Evolutionary conservation across 2,113 vertebrate species (phyloP).

Genomic region (Podiceps cristatus): DNA sequence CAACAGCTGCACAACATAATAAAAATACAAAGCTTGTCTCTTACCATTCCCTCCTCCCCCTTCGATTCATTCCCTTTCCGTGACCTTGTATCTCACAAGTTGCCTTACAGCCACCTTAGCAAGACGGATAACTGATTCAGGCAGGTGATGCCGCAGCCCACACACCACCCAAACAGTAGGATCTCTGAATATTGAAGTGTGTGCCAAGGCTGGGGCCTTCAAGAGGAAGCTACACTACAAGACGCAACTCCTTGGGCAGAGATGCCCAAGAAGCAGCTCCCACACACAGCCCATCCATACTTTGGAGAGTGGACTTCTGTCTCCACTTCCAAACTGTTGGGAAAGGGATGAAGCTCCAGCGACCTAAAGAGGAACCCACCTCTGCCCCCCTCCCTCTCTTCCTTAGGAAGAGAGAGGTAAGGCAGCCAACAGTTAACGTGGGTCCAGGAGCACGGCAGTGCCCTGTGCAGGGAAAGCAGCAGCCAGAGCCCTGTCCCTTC

Average conservation of each 20-base stretch:
- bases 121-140: not conserved
- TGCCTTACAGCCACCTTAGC: not conserved
- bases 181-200: not conserved
- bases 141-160: not conserved
- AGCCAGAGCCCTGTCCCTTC: not conserved
- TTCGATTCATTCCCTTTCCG: not conserved
- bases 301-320: not conserved
- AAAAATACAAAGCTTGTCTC: not conserved
- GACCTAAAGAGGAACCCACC: not conserved
- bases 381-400: not conserved
- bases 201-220: not conserved
- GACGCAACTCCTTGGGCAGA: not conserved
- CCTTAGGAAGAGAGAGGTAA: not conserved
- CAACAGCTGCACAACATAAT: not conserved
- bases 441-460: not conserved
- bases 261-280: not conserved
- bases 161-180: not conserved
- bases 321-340: not conserved
- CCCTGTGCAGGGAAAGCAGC: not conserved
- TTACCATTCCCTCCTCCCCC: not conserved
- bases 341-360: not conserved
- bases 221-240: not conserved
- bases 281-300: too few relatives aligned
- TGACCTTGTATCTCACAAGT: not conserved
- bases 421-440: not conserved